Percentiles rank a stretch among this genome's conserved stretches.
Evolutionary conservation across 30 jellyfish, hydroid and myxozoan genomes (phyloP).

Genomic region (Cassiopea andromeda): DNA sequence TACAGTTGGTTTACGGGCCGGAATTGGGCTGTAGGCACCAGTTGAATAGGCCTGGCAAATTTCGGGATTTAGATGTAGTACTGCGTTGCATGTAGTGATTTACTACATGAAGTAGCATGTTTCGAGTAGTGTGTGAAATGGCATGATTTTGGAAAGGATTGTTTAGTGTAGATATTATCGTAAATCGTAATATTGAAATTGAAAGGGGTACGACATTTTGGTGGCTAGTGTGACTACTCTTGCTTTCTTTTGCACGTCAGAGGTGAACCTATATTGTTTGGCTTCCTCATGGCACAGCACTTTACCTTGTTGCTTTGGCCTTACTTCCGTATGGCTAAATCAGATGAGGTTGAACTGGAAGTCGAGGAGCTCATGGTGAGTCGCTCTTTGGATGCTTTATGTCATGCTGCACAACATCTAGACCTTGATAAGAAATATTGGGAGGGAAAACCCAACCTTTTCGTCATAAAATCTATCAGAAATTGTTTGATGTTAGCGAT

Average conservation of each 20-base stretch:
- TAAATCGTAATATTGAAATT: not conserved
- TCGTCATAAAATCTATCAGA: constrained; percentile 45
- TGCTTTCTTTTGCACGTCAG: not conserved
- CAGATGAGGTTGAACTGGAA: constrained; percentile 18
- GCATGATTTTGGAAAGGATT: not conserved
- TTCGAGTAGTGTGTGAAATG: not conserved
- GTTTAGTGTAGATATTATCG: not conserved
- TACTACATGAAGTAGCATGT: not conserved
- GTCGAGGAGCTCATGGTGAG: constrained; percentile 58
- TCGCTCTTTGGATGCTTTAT: constrained; percentile 23
- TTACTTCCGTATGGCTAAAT: not conserved
- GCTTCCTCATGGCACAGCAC: not conserved
- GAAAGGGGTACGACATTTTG: not conserved
- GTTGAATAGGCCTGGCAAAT: not conserved
- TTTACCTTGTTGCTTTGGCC: not conserved
- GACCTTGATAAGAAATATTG: constrained; percentile 22
- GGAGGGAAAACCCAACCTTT: constrained; percentile 26
- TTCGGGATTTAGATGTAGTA: not conserved
- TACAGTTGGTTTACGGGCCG: no score
- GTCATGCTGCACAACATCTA: constrained; percentile 6
- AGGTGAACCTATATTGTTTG: not conserved
- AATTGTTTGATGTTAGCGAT: constrained; percentile 30
- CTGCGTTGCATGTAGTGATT: not conserved
- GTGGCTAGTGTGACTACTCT: not conserved
- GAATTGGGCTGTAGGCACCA: no score